Evolutionary conservation across 2,888 invertebrate species (phyloP), one percentile per base, ranked within the genome.

Genomic region (Agonopterix subpropinquella): DNA sequence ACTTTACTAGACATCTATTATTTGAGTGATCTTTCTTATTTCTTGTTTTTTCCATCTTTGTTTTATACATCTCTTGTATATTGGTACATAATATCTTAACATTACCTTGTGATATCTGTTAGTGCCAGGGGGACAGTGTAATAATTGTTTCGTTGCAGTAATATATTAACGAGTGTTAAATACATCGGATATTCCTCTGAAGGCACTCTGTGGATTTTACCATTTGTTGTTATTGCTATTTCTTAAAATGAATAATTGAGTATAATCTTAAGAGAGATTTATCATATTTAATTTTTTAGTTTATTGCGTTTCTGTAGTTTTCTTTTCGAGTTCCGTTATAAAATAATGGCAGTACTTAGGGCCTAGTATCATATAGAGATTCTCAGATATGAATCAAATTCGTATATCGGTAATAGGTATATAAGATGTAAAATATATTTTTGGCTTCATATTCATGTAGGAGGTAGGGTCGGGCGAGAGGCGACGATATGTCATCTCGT

Each of bases 321-420:
- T 61, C 57, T 54, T 58, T 55, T 65, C 74, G 59, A 68, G 69
- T 74, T 75, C 65, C 66, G 61, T 68, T 72, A 61, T 73, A 71
- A 69, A 69, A 65, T 63, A 65, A 70, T 64, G 53, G 70, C 70
- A 65, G 79, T 84, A 80, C 79, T 82, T 83, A 83, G 81, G 81
- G 79, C 80, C 82, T 84, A 77, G 73, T 70, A 65, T 67, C 62
- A 62, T 74, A 59, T 70, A 48, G 35, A 36, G 61, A 28, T 57
- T 62, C 62, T 68, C 61, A 62, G 66, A 67, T 70, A 72, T 71
- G 71, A 73, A 76, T 68, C 51, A 28, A 28, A 28, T 28, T 28
- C 28, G 28, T 73, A 68, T 73, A 67, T 71, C 61, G 52, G 57
- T 28, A 70, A 47, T 47, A 45, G 53, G 52, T 54, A 55, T 58